These are phyloP conservation scores for Halcyon smyrnensis DNA, from an alignment of 2,797 vertebrate genomes.

Conservation along the genomic window DNA sequence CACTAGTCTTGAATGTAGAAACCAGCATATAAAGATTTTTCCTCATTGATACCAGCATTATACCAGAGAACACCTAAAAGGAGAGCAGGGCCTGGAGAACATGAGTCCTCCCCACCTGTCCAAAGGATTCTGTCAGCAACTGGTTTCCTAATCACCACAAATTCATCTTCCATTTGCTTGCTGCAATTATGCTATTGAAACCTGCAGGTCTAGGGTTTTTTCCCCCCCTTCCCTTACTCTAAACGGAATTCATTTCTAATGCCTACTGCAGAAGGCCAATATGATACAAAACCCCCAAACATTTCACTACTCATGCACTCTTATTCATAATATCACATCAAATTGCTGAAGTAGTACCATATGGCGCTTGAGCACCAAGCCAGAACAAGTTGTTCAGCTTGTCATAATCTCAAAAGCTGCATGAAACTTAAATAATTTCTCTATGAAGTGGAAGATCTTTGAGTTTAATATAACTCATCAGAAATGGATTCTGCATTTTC, in stretches of 20 bases:
- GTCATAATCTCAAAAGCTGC: constrained; percentile 75
- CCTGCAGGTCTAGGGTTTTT: not conserved
- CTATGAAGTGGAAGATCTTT: constrained; percentile 72
- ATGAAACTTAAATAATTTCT: constrained; percentile 77
- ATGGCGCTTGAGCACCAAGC: constrained; percentile 65
- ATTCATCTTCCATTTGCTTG: not conserved
- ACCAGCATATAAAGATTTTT: not conserved
- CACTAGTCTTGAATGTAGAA: not conserved
- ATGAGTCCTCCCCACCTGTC: not conserved
- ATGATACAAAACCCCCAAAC: constrained; percentile 66
- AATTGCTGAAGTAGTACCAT: constrained; percentile 75
- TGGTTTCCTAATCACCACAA: not conserved
- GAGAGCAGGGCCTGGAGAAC: not conserved
- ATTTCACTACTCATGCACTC: constrained; percentile 73
- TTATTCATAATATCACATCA: constrained; percentile 77
- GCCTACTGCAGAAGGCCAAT: constrained; percentile 68
- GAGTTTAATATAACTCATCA: constrained; percentile 62
- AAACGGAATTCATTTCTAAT: constrained; percentile 50
- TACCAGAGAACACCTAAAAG: not conserved
- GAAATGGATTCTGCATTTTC: constrained; percentile 54
- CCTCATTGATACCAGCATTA: not conserved
- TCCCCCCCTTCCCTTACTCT: not conserved
- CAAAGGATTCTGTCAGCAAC: not conserved
- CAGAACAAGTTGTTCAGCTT: constrained; percentile 73
- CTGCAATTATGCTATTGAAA: constrained; percentile 8